Percentiles rank a stretch among this genome's conserved stretches.
These are phyloP conservation scores for Papilio helenus DNA, from an alignment of 1,140 invertebrate genomes.

Conservation along the genomic window DNA sequence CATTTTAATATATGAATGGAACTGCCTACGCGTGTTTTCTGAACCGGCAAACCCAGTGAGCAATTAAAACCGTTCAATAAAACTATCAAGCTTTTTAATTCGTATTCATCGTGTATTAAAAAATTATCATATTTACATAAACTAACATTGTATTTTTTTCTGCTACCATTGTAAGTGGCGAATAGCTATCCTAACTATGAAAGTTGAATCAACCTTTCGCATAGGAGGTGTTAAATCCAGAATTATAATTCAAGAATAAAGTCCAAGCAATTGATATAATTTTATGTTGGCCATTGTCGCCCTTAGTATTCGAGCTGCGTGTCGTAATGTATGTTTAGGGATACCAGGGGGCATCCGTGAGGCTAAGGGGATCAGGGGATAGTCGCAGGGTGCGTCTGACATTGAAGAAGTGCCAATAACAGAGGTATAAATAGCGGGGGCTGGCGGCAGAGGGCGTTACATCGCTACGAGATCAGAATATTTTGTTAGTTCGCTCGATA, in stretches of 20 bases:
- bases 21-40: conserved; percentile 42
- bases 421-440: conserved; percentile 82
- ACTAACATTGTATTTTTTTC: conserved; percentile 37
- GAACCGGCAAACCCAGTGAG: conserved; percentile 46
- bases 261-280: conserved; percentile 78
- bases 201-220: conserved; percentile 23
- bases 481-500: conserved; percentile 69
- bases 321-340: conserved; percentile 70
- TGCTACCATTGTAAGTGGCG: neutral
- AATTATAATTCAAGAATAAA: conserved; percentile 76
- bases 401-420: conserved; percentile 84
- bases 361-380: conserved; percentile 70
- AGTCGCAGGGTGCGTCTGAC: conserved; percentile 82
- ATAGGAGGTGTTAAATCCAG: conserved; percentile 67
- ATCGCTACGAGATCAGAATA: conserved; percentile 81
- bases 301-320: conserved; percentile 69
- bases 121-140: conserved; percentile 56
- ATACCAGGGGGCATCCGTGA: conserved; percentile 58
- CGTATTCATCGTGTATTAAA: conserved; percentile 58
- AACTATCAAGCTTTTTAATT: conserved; percentile 47
- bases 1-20: conserved; percentile 57
- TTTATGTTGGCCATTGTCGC: conserved; percentile 66
- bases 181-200: neutral
- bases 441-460: conserved; percentile 75
- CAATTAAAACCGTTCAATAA: conserved; percentile 64